A percentile compares a stretch with the other conserved stretches of the same genome.
Conservation (phyloP, 2,888 invertebrate species). For the Teleiodes luculella region DNA sequence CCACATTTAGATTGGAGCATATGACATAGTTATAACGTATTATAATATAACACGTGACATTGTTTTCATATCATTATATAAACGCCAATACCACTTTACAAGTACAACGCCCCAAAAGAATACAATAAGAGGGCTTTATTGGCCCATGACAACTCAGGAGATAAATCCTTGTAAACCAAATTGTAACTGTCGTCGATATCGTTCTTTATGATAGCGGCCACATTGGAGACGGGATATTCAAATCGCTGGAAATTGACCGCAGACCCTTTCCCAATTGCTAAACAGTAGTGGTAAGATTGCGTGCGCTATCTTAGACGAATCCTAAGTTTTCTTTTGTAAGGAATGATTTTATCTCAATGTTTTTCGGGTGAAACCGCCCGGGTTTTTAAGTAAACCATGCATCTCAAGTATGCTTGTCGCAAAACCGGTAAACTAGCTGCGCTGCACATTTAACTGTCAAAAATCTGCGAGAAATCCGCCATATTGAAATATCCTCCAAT, state of each 20-base stretch:
- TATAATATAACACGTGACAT: no score
- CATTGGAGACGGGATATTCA: conserved; percentile 56
- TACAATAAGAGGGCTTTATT: conserved; percentile 25
- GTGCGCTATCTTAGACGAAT: conserved; percentile 3
- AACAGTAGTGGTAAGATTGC: conserved; percentile 28
- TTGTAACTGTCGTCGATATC: conserved; percentile 67
- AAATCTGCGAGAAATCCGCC: no score
- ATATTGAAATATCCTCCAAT: no score
- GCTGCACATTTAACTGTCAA: no score
- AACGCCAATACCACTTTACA: background rate
- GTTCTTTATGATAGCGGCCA: conserved; percentile 61
- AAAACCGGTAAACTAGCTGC: no score
- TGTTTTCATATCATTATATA: no score
- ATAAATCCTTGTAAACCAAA: conserved; percentile 71
- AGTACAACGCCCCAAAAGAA: conserved; percentile 6
- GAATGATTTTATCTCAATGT: background rate
- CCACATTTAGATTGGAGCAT: no score
- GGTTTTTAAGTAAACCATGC: background rate
- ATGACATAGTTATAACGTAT: no score
- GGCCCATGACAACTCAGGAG: conserved; percentile 34
- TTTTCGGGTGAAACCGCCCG: background rate
- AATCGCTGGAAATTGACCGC: conserved; percentile 58
- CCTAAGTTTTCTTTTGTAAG: conserved; percentile 1
- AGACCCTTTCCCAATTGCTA: conserved; percentile 48
- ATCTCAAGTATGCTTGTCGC: background rate